These are phyloP conservation scores for Nephrotoma guestfalica DNA, from an alignment of 2,888 invertebrate genomes.

Conservation along the genomic window DNA sequence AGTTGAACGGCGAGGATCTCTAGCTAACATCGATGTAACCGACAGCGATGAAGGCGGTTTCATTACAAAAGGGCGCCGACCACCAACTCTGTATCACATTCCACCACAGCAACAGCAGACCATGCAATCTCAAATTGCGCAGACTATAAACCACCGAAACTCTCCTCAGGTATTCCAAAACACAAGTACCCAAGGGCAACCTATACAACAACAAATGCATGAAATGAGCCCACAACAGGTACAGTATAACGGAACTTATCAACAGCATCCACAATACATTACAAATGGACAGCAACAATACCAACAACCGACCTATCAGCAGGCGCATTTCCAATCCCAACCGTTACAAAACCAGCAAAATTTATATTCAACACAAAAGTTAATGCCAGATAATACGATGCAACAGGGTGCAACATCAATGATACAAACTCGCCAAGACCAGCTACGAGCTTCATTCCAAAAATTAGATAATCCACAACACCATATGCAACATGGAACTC, in stretches of 20 bases:
- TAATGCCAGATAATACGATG: constrained; percentile 6
- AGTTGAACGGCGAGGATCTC: constrained; percentile 37
- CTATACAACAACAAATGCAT: not conserved
- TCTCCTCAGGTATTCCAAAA: constrained; percentile 13
- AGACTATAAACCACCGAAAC: constrained; percentile 5
- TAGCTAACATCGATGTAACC: constrained; percentile 41
- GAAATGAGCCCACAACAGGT: not conserved
- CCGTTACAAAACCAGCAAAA: not conserved
- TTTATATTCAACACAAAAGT: not conserved
- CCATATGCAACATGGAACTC: not conserved
- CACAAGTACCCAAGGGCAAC: not conserved
- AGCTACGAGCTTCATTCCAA: constrained; percentile 13
- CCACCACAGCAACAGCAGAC: constrained; percentile 8
- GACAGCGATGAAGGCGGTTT: constrained; percentile 50
- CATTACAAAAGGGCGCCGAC: constrained; percentile 14
- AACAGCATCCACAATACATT: not conserved
- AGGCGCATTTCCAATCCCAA: not conserved
- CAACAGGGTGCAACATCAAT: constrained; percentile 16
- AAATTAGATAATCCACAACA: constrained; percentile 10
- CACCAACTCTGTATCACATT: constrained; percentile 14
- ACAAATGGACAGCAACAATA: constrained; percentile 2
- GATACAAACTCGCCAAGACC: constrained; percentile 16
- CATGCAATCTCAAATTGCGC: not conserved
- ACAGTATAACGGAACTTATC: not conserved
- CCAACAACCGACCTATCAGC: constrained; percentile 1